Percentiles rank a stretch among this genome's conserved stretches.
phyloP scores from a whole-genome alignment of 2,113 vertebrate genomes.

The Paratilapia polleni region DNA sequence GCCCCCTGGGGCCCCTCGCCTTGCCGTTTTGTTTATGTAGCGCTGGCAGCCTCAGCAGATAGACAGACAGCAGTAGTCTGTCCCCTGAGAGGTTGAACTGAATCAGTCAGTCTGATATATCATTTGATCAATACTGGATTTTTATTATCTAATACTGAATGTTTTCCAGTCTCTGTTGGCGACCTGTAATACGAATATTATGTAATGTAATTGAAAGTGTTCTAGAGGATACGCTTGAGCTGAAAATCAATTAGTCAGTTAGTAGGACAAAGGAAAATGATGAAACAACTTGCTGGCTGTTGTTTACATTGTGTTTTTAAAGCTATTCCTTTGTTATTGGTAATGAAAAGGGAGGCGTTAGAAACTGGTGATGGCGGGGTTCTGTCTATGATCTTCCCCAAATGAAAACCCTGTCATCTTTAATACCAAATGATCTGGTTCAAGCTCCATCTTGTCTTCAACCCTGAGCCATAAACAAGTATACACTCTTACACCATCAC shows the following conservation, averaged over 20 bases:
- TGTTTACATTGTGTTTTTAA: background rate
- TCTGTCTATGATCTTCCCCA: background rate
- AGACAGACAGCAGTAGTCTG: conserved; percentile 67
- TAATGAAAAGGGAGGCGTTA: background rate
- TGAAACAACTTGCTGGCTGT: background rate
- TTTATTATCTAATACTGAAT: conserved; percentile 10
- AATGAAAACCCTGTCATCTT: background rate
- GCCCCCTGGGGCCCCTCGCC: conserved; percentile 69
- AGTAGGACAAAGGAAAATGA: background rate
- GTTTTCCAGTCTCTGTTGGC: background rate
- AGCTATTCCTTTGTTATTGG: background rate
- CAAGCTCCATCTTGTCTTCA: background rate
- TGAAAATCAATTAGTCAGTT: background rate
- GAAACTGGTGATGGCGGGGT: background rate
- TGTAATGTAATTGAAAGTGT: background rate
- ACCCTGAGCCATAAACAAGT: too few relatives aligned
- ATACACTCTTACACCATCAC: too few relatives aligned
- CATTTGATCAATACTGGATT: background rate
- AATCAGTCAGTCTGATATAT: conserved; percentile 6
- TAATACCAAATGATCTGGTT: fast-evolving
- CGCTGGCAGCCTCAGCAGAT: conserved; percentile 58
- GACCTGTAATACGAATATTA: conserved; percentile 13
- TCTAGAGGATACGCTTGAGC: background rate
- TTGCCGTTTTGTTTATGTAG: conserved; percentile 76
- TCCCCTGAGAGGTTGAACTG: conserved; percentile 50